Percentiles rank a stretch among this genome's conserved stretches.
Evolutionary conservation across 1,140 invertebrate species (phyloP).

Genomic region (Teleopsis dalmanni): DNA sequence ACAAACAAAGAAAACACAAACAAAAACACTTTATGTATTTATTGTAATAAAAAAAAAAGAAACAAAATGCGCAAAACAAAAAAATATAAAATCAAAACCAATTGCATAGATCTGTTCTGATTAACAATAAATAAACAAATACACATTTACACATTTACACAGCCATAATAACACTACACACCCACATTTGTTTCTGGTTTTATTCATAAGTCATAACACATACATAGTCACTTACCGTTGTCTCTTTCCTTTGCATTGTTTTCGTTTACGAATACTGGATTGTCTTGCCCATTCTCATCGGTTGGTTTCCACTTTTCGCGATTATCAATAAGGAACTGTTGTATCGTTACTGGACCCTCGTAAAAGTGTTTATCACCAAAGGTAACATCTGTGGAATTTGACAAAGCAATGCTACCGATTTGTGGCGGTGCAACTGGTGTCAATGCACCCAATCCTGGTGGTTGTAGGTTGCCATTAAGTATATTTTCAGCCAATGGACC

Average conservation of each 20-base stretch:
- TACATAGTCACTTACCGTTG: constrained; percentile 3
- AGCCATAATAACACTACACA: too few species aligned
- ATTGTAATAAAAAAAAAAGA: too few species aligned
- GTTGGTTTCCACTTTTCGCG: constrained; percentile 36
- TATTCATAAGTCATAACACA: too few species aligned
- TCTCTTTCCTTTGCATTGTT: not conserved
- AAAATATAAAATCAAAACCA: too few species aligned
- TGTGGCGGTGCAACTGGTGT: constrained; percentile 18
- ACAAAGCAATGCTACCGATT: constrained; percentile 50
- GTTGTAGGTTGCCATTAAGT: constrained; percentile 3
- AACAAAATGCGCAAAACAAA: too few species aligned
- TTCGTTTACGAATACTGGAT: constrained; percentile 22
- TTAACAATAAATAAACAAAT: too few species aligned
- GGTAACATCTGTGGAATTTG: constrained; percentile 55
- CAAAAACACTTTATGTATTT: too few species aligned
- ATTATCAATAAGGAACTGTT: constrained; percentile 50
- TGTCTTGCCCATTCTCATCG: constrained; percentile 25
- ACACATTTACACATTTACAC: too few species aligned
- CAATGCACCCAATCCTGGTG: not conserved
- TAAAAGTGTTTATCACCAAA: constrained; percentile 59
- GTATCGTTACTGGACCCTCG: constrained; percentile 58
- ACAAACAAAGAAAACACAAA: too few species aligned
- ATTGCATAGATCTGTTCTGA: too few species aligned
- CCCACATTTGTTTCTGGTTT: too few species aligned
- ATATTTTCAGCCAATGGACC: not conserved